Evolutionary conservation across 2,888 invertebrate species (phyloP).

Genomic region (Stegophylla sp.): DNA sequence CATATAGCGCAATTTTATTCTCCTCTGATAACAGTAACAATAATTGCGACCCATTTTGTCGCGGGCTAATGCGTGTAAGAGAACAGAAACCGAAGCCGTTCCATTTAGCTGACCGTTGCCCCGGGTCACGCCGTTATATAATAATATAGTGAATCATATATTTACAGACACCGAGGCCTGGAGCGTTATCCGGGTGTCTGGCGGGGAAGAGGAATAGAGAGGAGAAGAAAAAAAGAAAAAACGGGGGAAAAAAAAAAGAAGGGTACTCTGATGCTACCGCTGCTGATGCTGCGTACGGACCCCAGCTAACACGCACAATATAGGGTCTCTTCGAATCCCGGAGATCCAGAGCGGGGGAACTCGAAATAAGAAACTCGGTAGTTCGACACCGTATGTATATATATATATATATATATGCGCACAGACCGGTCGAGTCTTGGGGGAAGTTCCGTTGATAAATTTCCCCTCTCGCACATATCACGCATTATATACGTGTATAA

Average conservation of each 20-base stretch:
- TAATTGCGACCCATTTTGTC: too few relatives aligned
- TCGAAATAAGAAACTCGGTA: conserved; percentile 3
- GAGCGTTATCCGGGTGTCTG: conserved; percentile 4
- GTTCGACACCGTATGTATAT: background rate
- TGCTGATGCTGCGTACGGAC: background rate
- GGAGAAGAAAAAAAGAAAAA: background rate
- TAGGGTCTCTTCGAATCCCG: background rate
- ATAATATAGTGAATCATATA: conserved; percentile 1
- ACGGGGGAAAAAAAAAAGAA: background rate
- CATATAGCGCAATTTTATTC: too few relatives aligned
- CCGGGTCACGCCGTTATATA: conserved; percentile 5
- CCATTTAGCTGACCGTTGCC: conserved; percentile 37
- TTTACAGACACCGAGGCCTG: background rate
- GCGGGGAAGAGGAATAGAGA: background rate
- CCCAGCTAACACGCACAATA: background rate
- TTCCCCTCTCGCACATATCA: too few relatives aligned
- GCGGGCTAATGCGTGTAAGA: too few relatives aligned
- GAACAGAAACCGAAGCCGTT: background rate
- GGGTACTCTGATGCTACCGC: conserved; percentile 4
- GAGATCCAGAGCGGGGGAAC: background rate
- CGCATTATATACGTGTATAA: too few relatives aligned
- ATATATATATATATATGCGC: background rate
- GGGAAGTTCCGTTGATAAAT: too few relatives aligned
- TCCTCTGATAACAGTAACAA: too few relatives aligned
- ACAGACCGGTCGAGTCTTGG: background rate